phyloP scores from a whole-genome alignment of 2,113 vertebrate genomes.

The Sebastes fasciatus region DNA sequence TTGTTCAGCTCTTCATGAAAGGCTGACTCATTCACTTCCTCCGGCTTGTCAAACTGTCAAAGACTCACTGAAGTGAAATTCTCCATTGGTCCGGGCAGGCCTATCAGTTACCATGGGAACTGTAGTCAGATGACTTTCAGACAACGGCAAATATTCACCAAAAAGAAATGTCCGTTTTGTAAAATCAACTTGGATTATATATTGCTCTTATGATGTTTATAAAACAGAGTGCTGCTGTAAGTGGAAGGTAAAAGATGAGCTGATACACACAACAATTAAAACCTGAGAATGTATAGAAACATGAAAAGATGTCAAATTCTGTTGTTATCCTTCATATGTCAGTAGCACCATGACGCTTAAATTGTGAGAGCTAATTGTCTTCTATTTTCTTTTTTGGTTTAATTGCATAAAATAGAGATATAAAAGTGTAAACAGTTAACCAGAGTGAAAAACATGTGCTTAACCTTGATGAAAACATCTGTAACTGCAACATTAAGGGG shows the following conservation, averaged over 20 bases:
- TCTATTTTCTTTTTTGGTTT: background rate
- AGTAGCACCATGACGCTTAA: background rate
- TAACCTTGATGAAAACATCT: background rate
- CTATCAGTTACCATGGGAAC: slow-evolving; percentile 66
- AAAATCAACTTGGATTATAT: background rate
- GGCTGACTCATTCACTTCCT: slow-evolving; percentile 72
- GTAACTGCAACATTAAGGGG: background rate
- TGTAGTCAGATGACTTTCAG: slow-evolving; percentile 39
- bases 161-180: background rate
- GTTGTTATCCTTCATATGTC: background rate
- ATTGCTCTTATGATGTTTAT: background rate
- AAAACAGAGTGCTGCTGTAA: background rate
- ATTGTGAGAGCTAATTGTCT: background rate
- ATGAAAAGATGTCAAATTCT: background rate
- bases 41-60: slow-evolving; percentile 69
- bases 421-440: background rate
- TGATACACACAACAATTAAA: background rate
- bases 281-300: background rate
- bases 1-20: slow-evolving; percentile 66
- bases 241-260: background rate
- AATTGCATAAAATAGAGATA: background rate
- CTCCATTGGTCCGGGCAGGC: slow-evolving; percentile 29
- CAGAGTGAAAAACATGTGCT: background rate
- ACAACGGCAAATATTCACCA: slow-evolving; percentile 39
- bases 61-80: slow-evolving; percentile 43